Conservation (phyloP, 2,888 invertebrate species). For the Xestia rhomboidea region DNA sequence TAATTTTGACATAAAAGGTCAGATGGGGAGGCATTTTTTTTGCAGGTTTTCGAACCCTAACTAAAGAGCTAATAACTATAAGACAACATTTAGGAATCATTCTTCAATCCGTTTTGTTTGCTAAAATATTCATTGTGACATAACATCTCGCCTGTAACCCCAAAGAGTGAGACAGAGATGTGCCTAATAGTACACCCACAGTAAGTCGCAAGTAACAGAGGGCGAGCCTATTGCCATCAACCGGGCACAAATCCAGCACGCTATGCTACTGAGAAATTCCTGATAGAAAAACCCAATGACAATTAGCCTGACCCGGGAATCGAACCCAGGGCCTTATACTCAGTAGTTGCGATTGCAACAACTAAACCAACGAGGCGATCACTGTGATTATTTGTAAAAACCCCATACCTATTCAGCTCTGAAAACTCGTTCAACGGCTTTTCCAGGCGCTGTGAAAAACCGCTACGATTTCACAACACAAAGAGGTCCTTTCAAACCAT, state of each 20-base stretch:
- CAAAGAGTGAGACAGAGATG: no score
- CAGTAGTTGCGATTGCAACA: no score
- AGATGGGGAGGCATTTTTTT: neutral
- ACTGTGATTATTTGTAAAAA: neutral
- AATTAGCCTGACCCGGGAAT: no score
- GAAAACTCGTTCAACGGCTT: neutral
- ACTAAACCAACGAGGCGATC: no score
- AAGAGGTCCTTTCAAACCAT: neutral
- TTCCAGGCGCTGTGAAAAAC: neutral
- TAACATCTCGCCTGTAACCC: no score
- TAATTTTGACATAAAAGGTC: conserved; percentile 20
- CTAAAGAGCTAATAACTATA: neutral
- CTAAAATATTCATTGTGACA: neutral
- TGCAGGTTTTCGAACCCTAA: neutral
- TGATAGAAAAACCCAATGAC: no score
- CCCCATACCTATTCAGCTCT: neutral
- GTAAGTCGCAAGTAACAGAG: no score
- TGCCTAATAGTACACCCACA: no score
- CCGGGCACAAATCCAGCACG: no score
- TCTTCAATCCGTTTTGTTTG: neutral
- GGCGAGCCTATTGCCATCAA: no score
- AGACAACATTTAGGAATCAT: neutral
- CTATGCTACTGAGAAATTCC: no score
- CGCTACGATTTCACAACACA: neutral
- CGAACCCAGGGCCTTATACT: no score